Evolutionary conservation across 2,888 invertebrate genomes (phyloP).

Genomic region (Cecidostiba fungosa): DNA sequence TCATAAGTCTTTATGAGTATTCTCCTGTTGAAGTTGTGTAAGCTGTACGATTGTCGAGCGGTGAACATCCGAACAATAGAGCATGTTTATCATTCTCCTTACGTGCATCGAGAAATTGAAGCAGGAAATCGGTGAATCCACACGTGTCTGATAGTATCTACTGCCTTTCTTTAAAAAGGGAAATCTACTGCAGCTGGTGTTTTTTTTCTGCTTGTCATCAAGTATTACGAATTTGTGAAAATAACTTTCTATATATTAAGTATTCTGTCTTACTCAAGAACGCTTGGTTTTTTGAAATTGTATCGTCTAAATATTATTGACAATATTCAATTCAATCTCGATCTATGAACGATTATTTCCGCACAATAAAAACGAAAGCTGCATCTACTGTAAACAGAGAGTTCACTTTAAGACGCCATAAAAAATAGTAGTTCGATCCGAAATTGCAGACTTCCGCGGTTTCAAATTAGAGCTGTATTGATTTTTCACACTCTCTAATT

Average conservation of each 20-base stretch:
- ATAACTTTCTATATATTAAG: not conserved
- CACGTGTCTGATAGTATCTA: constrained; percentile 31
- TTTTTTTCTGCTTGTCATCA: not conserved
- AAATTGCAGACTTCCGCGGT: not conserved
- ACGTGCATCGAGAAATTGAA: constrained; percentile 35
- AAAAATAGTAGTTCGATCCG: not conserved
- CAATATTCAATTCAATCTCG: not conserved
- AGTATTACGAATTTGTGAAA: not conserved
- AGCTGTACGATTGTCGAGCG: constrained; percentile 4
- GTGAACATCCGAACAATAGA: constrained; percentile 25
- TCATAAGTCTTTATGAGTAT: constrained; percentile 22
- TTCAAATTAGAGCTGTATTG: constrained; percentile 13
- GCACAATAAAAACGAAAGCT: constrained; percentile 24
- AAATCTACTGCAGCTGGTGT: not conserved
- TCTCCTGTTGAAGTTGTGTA: constrained; percentile 26
- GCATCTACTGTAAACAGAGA: not conserved
- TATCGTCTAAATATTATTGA: not conserved
- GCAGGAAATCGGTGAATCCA: constrained; percentile 25
- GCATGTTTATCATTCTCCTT: constrained; percentile 17
- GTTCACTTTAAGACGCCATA: not conserved
- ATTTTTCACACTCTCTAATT: constrained; percentile 2
- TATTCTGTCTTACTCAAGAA: too few relatives aligned
- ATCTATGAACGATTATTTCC: not conserved
- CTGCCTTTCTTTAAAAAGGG: constrained; percentile 12
- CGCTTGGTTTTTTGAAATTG: not conserved